Evolutionary conservation across 2,888 invertebrate species (phyloP), one percentile per base, ranked within the genome.

Genomic region (Leptarthrus brevirostris): DNA sequence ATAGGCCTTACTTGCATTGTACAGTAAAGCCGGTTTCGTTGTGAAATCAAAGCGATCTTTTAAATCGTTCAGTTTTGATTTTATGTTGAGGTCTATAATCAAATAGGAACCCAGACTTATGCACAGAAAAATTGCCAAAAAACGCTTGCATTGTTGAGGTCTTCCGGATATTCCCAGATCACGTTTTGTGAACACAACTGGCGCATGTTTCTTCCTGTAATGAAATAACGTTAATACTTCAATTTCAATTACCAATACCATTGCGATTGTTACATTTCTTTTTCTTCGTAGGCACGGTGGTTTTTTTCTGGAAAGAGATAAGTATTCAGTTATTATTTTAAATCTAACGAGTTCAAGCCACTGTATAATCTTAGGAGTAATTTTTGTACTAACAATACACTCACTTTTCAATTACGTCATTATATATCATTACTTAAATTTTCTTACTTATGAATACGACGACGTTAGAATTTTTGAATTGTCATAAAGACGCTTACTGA

Each of bases 51-150:
- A 84, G 12, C 40, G 40, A 18, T 83, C 82, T 22, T 80, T 79
- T 3, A 84, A 77, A 1, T 80, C 78, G 6, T 81, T 74, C 26
- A 84, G 54, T 73, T 83, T 83, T n/a, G 83, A 80, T 54, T 82
- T 80, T 44, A 84, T 77, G 74, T 83, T 84, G 20, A 83, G 83
- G 74, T 84, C 84, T 34, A 84, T 80, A 64, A 84, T 83, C 3
- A 84, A 78, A 73, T 84, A 84, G n/a, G 82, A 81, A 74, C 83
- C 80, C 52, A 83, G 79, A 72, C 84, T 54, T n/a, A 71, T 61
- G 18, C 61, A 61, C 10, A 40, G n/a, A 12, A 61, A 61, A 36
- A 61, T 40, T 40, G 16, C 40, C 1, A 61, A 8, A 61, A 61
- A 61, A 36, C 36, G 12, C 22, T 61, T 61, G 61, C 61, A 61